These are phyloP conservation scores for Ichneumoninae sp. DNA, from an alignment of 2,888 invertebrate genomes.

Conservation along the genomic window DNA sequence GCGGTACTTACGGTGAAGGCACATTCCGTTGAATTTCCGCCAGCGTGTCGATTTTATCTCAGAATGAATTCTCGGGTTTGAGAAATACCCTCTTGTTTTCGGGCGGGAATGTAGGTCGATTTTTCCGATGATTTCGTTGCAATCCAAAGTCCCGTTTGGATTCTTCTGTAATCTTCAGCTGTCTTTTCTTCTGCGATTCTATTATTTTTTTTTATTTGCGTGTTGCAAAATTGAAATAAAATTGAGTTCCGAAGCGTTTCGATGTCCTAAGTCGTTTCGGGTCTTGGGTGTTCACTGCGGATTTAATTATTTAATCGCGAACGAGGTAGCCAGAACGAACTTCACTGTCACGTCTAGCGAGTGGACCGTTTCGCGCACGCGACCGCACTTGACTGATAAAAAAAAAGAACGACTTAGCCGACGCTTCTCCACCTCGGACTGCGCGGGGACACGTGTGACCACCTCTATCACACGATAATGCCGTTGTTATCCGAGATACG, in stretches of 20 bases:
- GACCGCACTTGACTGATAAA: constrained; percentile 83
- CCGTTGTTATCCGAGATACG: constrained; percentile 20
- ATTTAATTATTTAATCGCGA: background rate
- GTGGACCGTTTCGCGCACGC: constrained; percentile 72
- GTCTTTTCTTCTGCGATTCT: background rate
- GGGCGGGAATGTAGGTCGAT: background rate
- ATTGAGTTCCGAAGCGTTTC: background rate
- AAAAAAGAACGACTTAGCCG: constrained; percentile 49
- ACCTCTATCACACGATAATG: constrained; percentile 39
- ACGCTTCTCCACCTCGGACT: constrained; percentile 9
- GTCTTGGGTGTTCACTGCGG: background rate
- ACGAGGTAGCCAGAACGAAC: background rate
- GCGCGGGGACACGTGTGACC: constrained; percentile 51
- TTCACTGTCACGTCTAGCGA: constrained; percentile 15
- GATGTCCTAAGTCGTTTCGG: background rate
- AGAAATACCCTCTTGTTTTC: background rate
- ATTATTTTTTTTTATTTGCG: too few species aligned
- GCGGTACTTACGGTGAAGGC: constrained; percentile 79
- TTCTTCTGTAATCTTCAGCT: background rate
- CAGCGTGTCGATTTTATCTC: constrained; percentile 82
- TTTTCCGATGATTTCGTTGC: background rate
- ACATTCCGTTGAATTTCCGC: constrained; percentile 81
- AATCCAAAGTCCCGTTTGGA: constrained; percentile 3
- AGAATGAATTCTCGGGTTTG: constrained; percentile 29
- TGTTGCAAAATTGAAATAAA: constrained; percentile 3